Base-by-base conservation (phyloP, 2,113 vertebrate genomes). In the Xenopus laevis region DNA sequence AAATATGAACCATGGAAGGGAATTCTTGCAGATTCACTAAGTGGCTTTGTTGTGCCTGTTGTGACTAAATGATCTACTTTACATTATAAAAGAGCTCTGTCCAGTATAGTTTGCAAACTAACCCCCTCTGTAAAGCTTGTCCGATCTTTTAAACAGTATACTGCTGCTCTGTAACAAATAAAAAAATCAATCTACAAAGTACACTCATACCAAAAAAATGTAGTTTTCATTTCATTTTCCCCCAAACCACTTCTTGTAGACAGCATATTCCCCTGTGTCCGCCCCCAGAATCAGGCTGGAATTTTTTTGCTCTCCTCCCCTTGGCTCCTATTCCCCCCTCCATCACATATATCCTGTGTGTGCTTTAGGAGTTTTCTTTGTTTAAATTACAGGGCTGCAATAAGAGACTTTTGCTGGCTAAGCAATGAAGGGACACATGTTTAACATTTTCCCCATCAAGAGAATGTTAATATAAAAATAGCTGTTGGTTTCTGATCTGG, bases 391-490 rank as follows among this genome's bases (percentile, higher is more conserved):
- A 87, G 83, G 82, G 86, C 83, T 87, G 85, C 82, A 86, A 0
- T 82, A 74, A 79, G 80, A 88, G 83, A 62, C 86, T 77, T 74
- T 82, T 86, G 83, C 80, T 87, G 82, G 82, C 79, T 21, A 80
- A 84, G 87, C 81, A 83, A 84, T 71, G 74, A 83, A 86, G 74
- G 88, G 85, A 84, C 90, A 92, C 86, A 85, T 92, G 89, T 88
- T 90, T 86, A 86, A 87, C 84, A 89, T 92, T 92, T 90, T 86
- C 87, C 82, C 89, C 90, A 91, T 92, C 88, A 90, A 88, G 88
- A 82, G 81, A 87, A 89, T 20, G 79, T 80, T 62, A 86, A 89
- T 88, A 89, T 85, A 88, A 90, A 90, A 91, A 88, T 86, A 89
- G 87, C 87, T 86, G 89, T 89, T 89, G 85, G 83, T 86, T 84